These are phyloP conservation scores for Amphilophus citrinellus DNA, from an alignment of 2,113 vertebrate species.

Conservation along the genomic window DNA sequence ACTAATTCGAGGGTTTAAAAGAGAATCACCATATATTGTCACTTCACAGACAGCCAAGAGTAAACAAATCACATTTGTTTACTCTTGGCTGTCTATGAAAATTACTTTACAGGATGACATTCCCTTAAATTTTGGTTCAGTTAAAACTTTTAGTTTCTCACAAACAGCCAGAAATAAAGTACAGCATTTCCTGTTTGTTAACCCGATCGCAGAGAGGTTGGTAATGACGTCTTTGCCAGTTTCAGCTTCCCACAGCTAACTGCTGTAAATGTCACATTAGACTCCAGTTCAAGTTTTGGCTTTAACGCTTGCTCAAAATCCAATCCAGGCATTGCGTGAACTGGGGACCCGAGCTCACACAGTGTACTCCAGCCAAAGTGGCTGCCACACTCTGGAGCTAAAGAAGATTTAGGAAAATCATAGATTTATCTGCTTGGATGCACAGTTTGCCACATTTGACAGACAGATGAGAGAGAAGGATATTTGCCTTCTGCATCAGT, in stretches of 20 bases:
- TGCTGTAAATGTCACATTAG: constrained; percentile 31
- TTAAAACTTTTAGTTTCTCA: constrained; percentile 3
- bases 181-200: neutral
- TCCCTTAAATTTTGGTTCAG: neutral
- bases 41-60: neutral
- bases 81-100: neutral
- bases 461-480: constrained; percentile 29
- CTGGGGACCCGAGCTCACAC: neutral
- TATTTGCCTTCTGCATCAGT: constrained; percentile 55
- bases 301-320: constrained; percentile 30
- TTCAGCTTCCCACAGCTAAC: constrained; percentile 36
- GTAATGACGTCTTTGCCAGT: constrained; percentile 52
- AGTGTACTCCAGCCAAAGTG: constrained; percentile 27
- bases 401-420: constrained; percentile 32
- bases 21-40: neutral
- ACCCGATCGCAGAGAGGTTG: constrained; percentile 5
- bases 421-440: constrained; percentile 40
- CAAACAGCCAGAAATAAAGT: neutral
- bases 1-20: neutral
- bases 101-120: neutral
- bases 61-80: neutral
- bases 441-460: constrained; percentile 52
- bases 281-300: constrained; percentile 25
- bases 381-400: constrained; percentile 21
- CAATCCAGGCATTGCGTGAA: constrained; percentile 24